Base-by-base conservation (phyloP, 2,797 vertebrate genomes). In the Crocidura indochinensis region DNA sequence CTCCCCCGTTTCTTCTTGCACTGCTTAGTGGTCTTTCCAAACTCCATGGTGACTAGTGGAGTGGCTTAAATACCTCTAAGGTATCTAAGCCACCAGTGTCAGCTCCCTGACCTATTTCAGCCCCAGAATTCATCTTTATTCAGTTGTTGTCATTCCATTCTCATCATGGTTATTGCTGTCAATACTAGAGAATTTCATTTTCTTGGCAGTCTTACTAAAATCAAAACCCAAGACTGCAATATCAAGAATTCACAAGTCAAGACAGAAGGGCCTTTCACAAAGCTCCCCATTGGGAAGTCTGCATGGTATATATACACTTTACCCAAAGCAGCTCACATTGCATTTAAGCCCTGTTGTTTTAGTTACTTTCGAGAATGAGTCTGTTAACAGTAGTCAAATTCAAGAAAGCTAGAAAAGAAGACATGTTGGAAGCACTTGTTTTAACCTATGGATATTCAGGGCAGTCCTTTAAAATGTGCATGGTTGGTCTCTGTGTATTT, bases 201-300 rank as follows among this genome's bases (percentile, higher is more conserved):
- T 79, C 94, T 89, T 79, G 84, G 91, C 71, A 78, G 88, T 90
- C 49, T 96, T 94, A 74, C 56, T 0, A 27, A 69, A 85, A 94
- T 89, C 94, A 93, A 46, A 75, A 91, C 38, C 82, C 73, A n/a
- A 75, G 94, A 92, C 92, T 95, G 95, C 95, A 97, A 94, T 91
- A 97, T 92, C 88, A 96, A 95, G 96, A 97, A 97, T 96, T 84
- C 78, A 87, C 53, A 97, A 94, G 96, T 97, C 96, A 97, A 95
- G 90, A 93, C 87, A 96, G 96, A 97, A 96, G 94, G 96, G 94
- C 96, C 95, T 87, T 91, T 94, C 87, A 95, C 95, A 95, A 95
- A 87, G 73, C 94, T 83, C 94, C 84, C 86, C 85, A 89, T 74
- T 84, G 95, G 94, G 94, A 97, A 96, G 94, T 93, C 87, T 87